These are phyloP conservation scores for Stenoptilia bipunctidactyla DNA, from an alignment of 2,888 invertebrate genomes.

Conservation along the genomic window DNA sequence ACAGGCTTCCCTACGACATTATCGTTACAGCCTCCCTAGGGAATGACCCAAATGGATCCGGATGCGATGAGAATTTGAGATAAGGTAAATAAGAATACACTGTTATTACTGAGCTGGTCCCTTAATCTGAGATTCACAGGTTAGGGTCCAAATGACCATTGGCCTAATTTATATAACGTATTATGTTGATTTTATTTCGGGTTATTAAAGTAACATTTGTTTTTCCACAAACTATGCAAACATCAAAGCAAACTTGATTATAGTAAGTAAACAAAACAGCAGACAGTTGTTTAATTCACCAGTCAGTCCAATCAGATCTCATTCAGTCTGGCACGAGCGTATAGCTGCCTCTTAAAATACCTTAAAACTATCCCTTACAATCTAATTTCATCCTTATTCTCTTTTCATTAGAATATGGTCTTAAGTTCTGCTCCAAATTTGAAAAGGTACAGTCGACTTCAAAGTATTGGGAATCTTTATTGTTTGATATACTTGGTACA, in stretches of 20 bases:
- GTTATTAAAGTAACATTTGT: not conserved
- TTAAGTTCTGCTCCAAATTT: too few species aligned
- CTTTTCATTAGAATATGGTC: not conserved
- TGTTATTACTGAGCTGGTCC: slow-evolving; percentile 13
- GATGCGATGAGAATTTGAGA: slow-evolving; percentile 23
- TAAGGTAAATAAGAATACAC: slow-evolving; percentile 23
- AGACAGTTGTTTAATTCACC: not conserved
- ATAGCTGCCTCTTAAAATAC: not conserved
- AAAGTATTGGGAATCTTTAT: too few species aligned
- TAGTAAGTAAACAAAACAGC: too few species aligned
- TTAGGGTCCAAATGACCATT: not conserved
- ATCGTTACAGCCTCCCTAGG: slow-evolving; percentile 8
- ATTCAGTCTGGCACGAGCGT: slow-evolving; percentile 1
- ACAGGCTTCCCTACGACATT: not conserved
- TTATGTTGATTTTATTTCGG: not conserved
- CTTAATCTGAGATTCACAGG: not conserved
- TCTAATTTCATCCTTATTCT: not conserved
- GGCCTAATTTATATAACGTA: not conserved
- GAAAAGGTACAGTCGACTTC: too few species aligned
- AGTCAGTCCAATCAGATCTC: not conserved
- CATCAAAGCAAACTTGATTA: too few species aligned
- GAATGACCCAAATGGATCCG: slow-evolving; percentile 10
- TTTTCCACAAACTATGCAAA: too few species aligned
- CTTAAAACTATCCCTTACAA: not conserved
- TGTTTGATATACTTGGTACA: too few species aligned